Percentiles rank a stretch among this genome's conserved stretches.
These are phyloP conservation scores for Xiphias gladius DNA, from an alignment of 2,113 vertebrate species.

Conservation along the genomic window DNA sequence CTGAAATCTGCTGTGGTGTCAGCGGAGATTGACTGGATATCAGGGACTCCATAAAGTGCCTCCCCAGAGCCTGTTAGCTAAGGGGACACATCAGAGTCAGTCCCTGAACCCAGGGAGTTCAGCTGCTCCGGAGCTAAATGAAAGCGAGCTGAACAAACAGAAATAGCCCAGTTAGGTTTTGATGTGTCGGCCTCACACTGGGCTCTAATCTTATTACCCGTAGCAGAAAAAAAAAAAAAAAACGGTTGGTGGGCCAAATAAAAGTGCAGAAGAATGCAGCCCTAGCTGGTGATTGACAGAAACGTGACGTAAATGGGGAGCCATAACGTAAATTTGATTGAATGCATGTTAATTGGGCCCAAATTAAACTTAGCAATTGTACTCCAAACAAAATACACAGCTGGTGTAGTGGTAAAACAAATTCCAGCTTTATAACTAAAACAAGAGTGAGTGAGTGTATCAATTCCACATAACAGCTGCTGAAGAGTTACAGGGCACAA, in stretches of 20 bases:
- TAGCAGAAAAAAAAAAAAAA: conserved; percentile 22
- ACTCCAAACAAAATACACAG: conserved; percentile 1
- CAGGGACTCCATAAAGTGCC: conserved; percentile 54
- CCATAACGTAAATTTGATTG: background rate
- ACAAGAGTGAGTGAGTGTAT: background rate
- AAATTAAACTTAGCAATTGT: background rate
- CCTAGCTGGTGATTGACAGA: background rate
- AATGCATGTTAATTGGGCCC: conserved; percentile 30
- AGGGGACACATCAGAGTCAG: conserved; percentile 65
- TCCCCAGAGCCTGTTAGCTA: conserved; percentile 56
- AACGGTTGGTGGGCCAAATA: conserved; percentile 12
- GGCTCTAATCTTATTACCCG: conserved; percentile 70
- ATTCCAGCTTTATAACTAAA: conserved; percentile 19
- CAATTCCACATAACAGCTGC: conserved; percentile 6
- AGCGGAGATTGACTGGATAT: conserved; percentile 61
- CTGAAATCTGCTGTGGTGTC: conserved; percentile 53
- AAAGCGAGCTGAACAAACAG: conserved; percentile 75
- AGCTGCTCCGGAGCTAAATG: conserved; percentile 58
- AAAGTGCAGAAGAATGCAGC: conserved; percentile 30
- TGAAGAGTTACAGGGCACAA: conserved; percentile 5
- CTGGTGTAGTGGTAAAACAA: conserved; percentile 3
- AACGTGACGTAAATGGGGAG: background rate
- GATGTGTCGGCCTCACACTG: conserved; percentile 55
- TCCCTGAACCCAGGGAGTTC: conserved; percentile 43
- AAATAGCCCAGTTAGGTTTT: conserved; percentile 63